Base-by-base conservation (phyloP, 2,113 vertebrate species). In the Rhizomys pruinosus region DNA sequence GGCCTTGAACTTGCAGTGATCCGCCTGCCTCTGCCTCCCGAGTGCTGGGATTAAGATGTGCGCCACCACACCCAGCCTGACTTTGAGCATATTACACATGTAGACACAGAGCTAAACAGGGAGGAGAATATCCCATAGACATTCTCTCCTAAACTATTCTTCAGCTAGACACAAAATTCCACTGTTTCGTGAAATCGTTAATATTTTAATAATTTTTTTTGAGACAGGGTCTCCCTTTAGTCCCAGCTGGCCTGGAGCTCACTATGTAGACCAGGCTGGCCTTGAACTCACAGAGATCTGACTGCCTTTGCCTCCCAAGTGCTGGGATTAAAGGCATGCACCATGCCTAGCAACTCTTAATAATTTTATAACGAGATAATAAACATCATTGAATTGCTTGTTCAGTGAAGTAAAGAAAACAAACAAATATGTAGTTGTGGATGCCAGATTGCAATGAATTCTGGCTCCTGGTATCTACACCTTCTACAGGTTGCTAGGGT, bases 361-460 rank as follows among this genome's bases (percentile, higher is more conserved):
- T n/a, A 73, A 66, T 37, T 82, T 84, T 84, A 63, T 34, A 95
- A 72, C 29, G 57, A 39, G 27, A 66, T 82, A 77, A 7, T 86
- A 87, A 84, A 85, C 13, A 89, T 73, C 64, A 81, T 5, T 42
- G 34, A 87, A 92, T 61, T 61, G 84, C 37, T 85, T 85, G 63
- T 34, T 95, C 47, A 89, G 39, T 39, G 37, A 93, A n/a, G 59
- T 76, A 87, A 17, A 85, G n/a, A n/a, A n/a, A n/a, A n/a, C n/a
- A n/a, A n/a, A n/a, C n/a, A 90, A 88, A 69, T 77, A 79, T 37
- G 57, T 61, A 52, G 84, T 23, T 84, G 64, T 84, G 73, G 68
- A 7, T 85, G 22, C 34, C 2, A 84, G 3, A 27, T 9, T 88
- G 57, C 63, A 63, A 22, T 20, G 20, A 90, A 27, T 17, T 27